A percentile compares a stretch with the other conserved stretches of the same genome.
Conservation (phyloP, 2,797 vertebrate genomes). For the Neosilurus hyrtlii region DNA sequence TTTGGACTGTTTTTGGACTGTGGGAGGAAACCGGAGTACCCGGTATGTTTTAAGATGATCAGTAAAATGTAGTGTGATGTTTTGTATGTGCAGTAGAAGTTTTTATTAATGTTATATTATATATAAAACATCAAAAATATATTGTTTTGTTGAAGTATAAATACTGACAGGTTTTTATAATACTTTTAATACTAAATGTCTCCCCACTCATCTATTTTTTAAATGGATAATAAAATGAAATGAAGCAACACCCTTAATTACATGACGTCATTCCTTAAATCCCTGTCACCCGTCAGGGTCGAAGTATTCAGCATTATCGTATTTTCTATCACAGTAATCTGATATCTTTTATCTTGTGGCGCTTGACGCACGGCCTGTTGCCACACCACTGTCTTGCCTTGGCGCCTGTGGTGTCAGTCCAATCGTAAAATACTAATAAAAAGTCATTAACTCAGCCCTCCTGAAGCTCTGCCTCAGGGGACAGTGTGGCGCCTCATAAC, state of each 20-base stretch:
- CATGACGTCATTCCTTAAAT: not conserved
- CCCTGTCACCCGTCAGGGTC: not conserved
- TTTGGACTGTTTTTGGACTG: too few relatives aligned
- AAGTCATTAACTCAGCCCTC: constrained; percentile 19
- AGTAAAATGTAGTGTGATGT: not conserved
- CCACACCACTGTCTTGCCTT: not conserved
- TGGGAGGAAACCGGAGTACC: too few relatives aligned
- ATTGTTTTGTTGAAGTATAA: not conserved
- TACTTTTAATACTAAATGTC: not conserved
- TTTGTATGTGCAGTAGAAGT: not conserved
- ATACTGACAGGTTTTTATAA: not conserved
- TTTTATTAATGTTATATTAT: not conserved
- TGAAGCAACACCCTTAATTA: not conserved
- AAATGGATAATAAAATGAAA: not conserved
- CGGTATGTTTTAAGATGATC: too few relatives aligned
- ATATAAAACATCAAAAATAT: too few relatives aligned
- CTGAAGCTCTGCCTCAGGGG: not conserved
- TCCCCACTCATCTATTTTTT: too few relatives aligned
- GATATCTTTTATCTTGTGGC: not conserved
- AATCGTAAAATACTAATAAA: constrained; percentile 23
- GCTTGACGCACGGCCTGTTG: not conserved
- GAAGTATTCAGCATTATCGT: not conserved
- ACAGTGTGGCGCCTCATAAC: constrained; percentile 34
- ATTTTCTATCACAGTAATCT: not conserved
- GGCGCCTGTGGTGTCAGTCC: not conserved